Base-by-base conservation (phyloP, 64 coral and sea anemone genomes). In the Acropora tenuis region DNA sequence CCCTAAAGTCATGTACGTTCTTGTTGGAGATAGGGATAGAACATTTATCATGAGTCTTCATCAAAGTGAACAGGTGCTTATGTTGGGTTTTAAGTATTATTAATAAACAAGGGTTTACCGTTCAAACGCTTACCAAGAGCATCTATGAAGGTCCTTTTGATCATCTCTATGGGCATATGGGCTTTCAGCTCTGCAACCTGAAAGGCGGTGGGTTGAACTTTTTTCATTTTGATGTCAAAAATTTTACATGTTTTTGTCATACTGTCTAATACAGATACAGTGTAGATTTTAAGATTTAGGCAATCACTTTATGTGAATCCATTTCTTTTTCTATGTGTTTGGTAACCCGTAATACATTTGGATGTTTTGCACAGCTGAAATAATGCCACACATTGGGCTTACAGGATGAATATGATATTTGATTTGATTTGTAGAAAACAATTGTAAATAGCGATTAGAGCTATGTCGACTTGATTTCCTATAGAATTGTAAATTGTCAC, bases 91-190 rank as follows among this genome's bases (percentile, higher is more conserved):
- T 30, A 30, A 30, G 30, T 30, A 30, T 30, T 30, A 30, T 30
- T 30, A 30, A 30, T 30, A 30, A 30, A 30, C 30, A 30, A 30
- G 30, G 30, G 30, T 74, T 53, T 46, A 73, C 46, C 48, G 48
- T 72, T 86, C 47, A 48, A 69, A 86, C 16, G 68, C 65, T 72
- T 86, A 72, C 61, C 82, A 71, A 86, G 82, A 86, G 82, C 82
- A 44, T 85, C 82, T 69, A 2, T 68, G 17, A 86, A 86, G 60
- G 82, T 85, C 41, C 82, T 65, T 85, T 85, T 85, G 47, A 71
- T 65, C 82, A 85, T 85, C 41, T 85, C 82, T 43, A 85, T 85
- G 11, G 82, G 82, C 82, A 85, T 85, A 18, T 85, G 82, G 41
- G 43, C 67, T 69, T 85, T 85, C 12, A 72, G 67, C 47, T 82